These are phyloP conservation scores for Eulacestoma nigropectus DNA, from an alignment of 2,113 vertebrate species.

Conservation along the genomic window DNA sequence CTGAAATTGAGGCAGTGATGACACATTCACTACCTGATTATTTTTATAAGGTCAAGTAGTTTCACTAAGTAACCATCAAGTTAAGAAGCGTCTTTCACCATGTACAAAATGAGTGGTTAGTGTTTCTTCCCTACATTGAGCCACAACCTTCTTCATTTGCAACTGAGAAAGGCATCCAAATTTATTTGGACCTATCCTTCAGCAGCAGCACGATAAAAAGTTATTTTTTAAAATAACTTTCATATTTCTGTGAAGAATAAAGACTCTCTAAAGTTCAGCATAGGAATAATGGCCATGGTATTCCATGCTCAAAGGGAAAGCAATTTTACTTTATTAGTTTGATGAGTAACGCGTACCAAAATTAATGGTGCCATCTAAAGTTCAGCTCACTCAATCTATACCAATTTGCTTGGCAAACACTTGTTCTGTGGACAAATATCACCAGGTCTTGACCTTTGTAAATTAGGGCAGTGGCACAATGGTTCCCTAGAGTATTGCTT, in stretches of 20 bases:
- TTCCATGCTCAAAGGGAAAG: background rate
- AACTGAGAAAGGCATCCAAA: background rate
- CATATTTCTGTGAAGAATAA: background rate
- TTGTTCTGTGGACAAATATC: background rate
- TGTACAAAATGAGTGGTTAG: background rate
- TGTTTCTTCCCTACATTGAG: background rate
- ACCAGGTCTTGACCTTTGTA: conserved; percentile 6
- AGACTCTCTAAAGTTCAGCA: background rate
- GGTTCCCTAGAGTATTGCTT: background rate
- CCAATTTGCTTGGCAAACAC: background rate
- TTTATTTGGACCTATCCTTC: background rate
- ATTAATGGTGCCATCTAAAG: background rate
- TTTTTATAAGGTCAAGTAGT: conserved; percentile 17
- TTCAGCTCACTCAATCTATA: conserved; percentile 23
- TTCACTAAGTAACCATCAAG: background rate
- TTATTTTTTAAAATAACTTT: background rate
- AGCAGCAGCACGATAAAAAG: background rate
- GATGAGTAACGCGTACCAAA: background rate
- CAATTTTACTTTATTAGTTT: conserved; percentile 29
- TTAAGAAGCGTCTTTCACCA: background rate
- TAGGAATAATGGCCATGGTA: background rate
- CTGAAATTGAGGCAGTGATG: background rate
- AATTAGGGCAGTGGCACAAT: background rate
- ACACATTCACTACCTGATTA: background rate
- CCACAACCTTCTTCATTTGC: background rate